Conservation (phyloP, 2,113 vertebrate genomes). For the Marcusenius ussheri region DNA sequence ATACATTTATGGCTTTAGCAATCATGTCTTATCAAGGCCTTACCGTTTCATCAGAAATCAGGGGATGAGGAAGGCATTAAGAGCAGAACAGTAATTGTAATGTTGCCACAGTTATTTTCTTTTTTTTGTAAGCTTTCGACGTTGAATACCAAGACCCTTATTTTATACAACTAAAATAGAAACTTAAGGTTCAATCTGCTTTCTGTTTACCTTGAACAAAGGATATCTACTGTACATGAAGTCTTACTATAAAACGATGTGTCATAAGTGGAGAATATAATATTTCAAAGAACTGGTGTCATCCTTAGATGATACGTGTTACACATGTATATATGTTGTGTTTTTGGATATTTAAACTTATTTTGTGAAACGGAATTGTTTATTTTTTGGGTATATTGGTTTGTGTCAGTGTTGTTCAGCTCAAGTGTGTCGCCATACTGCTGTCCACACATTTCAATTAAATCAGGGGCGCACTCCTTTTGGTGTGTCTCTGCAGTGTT, state of each 20-base stretch:
- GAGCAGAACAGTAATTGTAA: background rate
- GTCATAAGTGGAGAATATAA: background rate
- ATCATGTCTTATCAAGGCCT: conserved; percentile 5
- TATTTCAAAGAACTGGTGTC: background rate
- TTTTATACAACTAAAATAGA: conserved; percentile 4
- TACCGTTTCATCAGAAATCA: background rate
- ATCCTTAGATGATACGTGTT: background rate
- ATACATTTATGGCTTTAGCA: background rate
- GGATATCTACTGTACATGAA: background rate
- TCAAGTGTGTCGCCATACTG: conserved; percentile 2
- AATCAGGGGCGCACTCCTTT: background rate
- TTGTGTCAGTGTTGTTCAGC: conserved; percentile 2
- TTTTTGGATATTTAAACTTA: conserved; percentile 11
- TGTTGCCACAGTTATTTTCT: background rate
- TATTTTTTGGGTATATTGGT: background rate
- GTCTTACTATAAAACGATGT: conserved; percentile 2
- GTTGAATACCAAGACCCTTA: conserved; percentile 5
- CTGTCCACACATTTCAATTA: conserved; percentile 5
- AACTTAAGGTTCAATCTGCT: background rate
- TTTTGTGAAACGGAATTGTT: conserved; percentile 1
- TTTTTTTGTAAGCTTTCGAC: background rate
- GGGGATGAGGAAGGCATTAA: background rate
- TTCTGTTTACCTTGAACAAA: background rate
- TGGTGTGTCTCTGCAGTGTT: background rate
- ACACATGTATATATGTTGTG: background rate